Conservation (phyloP, 2,113 vertebrate species). For the Strix uralensis region DNA sequence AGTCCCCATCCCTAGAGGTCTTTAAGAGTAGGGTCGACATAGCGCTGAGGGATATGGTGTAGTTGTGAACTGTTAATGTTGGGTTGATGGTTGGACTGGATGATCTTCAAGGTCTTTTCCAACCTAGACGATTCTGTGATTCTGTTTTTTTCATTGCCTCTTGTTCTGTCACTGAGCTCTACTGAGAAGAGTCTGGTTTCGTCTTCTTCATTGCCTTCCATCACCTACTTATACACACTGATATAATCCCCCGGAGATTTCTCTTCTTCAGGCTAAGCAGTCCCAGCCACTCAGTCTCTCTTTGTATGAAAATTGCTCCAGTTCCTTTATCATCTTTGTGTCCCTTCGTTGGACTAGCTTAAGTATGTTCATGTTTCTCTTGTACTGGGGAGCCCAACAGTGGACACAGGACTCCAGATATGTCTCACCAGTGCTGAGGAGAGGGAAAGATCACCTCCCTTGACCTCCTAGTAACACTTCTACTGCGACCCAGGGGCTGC, state of each 20-base stretch:
- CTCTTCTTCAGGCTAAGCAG: neutral
- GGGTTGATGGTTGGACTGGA: too few species aligned
- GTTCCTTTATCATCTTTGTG: neutral
- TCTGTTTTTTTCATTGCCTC: neutral
- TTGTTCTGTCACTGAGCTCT: neutral
- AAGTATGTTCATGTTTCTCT: neutral
- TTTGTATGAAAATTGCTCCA: neutral
- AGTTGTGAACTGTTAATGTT: too few species aligned
- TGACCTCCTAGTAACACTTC: neutral
- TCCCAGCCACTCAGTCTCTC: neutral
- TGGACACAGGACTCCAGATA: neutral
- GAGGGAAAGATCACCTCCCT: neutral
- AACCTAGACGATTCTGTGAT: too few species aligned
- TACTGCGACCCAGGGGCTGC: neutral
- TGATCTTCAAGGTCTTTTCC: too few species aligned
- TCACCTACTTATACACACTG: neutral
- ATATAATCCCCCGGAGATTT: neutral
- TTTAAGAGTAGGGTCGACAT: too few species aligned
- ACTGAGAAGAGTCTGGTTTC: neutral
- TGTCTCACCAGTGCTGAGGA: neutral
- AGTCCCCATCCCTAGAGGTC: too few species aligned
- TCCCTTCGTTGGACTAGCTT: neutral
- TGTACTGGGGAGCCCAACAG: neutral
- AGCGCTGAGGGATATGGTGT: too few species aligned
- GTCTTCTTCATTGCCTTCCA: neutral